Evolutionary conservation across 1,140 invertebrate genomes (phyloP), one percentile per base, ranked within the genome.

Genomic region (Drosophila subobscura): DNA sequence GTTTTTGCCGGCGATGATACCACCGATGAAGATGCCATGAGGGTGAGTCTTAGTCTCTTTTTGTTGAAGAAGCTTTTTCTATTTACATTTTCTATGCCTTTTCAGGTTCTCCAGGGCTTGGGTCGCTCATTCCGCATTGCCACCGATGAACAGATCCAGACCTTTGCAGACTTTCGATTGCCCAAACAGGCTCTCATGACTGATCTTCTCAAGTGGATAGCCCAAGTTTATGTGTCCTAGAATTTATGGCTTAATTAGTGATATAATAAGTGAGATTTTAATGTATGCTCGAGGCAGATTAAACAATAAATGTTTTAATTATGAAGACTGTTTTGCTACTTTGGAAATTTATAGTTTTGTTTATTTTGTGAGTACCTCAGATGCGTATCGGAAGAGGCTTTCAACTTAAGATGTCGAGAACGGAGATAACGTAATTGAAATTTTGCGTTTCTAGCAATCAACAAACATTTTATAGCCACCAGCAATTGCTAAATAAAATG

Each of bases 11-110:
- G 97, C 60, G 97, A 98, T 92, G 97, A 98, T 91, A 94, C 94
- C 23, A 97, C 97, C 0, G 97, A 98, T 91, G 97, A 98, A 92
- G 97, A 98, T 92, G 97, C 97, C 23, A 97, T 98, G 95, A 93
- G 94, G 92, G 96, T 97, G 90, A 92, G 92, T 90, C 58, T 1
- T 6, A 44, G 33, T 44, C 6, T 4, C 3, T 7, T 5, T 8
- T 1, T 12, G 8, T 10, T 12, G n/a, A 2, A 27, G 2, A 3
- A 37, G 10, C 2, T 6, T 44, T 22, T 33, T 50, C 4, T 6
- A 22, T 54, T 14, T 5, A 40, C n/a, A 45, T 46, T 37, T 4
- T 27, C 12, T 12, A 25, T 53, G n/a, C 50, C 10, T 78, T 75
- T 91, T 27, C 74, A 96, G 95, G 95, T 95, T 1, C 90, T 97